Evolutionary conservation across 2,113 vertebrate genomes (phyloP).

Genomic region (Pelmatolapia mariae): DNA sequence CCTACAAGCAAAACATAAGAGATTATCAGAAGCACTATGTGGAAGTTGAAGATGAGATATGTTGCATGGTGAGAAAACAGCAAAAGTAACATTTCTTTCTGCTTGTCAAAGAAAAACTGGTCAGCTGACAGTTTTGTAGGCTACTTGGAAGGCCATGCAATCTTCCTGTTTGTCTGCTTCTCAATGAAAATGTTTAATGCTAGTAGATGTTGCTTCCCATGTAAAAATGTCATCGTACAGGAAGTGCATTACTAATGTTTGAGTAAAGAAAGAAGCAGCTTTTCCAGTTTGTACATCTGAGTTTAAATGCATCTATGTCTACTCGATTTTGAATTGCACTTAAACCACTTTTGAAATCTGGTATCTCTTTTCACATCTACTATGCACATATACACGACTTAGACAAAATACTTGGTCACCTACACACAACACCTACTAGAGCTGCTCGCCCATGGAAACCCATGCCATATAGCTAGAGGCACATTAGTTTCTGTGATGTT

Average conservation of each 20-base stretch:
- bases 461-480: background rate
- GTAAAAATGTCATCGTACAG: background rate
- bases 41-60: background rate
- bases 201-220: background rate
- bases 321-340: background rate
- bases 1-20: constrained; percentile 66
- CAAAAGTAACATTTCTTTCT: background rate
- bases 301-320: background rate
- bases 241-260: background rate
- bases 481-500: background rate
- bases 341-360: background rate
- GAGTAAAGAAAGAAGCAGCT: background rate
- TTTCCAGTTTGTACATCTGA: background rate
- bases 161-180: background rate
- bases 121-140: background rate
- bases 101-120: background rate
- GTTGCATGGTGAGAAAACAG: background rate
- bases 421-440: background rate
- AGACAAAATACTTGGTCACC: background rate
- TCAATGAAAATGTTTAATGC: background rate
- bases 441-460: background rate
- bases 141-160: background rate
- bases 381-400: background rate
- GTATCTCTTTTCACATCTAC: background rate
- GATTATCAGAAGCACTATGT: background rate